These are phyloP conservation scores for Xestia sexstrigata DNA, from an alignment of 2,888 invertebrate species.

Conservation along the genomic window DNA sequence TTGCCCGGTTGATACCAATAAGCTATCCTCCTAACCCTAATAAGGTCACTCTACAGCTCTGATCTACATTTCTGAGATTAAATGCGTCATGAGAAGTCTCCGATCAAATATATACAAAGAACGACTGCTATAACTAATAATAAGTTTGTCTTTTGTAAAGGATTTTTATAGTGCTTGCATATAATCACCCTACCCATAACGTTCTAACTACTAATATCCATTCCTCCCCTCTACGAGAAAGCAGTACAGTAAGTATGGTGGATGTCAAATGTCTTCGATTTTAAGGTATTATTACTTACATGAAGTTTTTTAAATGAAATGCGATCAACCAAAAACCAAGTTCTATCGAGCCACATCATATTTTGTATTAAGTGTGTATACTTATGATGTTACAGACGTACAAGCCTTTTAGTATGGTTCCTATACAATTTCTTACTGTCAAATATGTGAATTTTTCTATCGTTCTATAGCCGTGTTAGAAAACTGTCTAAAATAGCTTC, in stretches of 20 bases:
- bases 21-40: not conserved
- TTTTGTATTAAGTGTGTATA: conserved; percentile 48
- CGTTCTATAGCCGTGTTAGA: conserved; percentile 45
- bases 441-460: conserved; percentile 56
- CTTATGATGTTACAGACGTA: conserved; percentile 53
- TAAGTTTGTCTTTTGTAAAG: not conserved
- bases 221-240: not conserved
- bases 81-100: not conserved
- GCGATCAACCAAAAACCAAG: conserved; percentile 20
- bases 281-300: not conserved
- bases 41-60: not conserved
- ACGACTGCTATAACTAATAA: not conserved
- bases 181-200: not conserved
- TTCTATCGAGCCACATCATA: conserved; percentile 60
- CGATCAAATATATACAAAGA: not conserved
- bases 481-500: conserved; percentile 13
- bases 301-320: conserved; percentile 18
- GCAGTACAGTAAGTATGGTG: not conserved
- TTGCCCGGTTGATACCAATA: not conserved
- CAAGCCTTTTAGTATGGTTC: conserved; percentile 72
- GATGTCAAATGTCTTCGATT: not conserved
- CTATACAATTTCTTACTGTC: conserved; percentile 68
- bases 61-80: not conserved
- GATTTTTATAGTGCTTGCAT: conserved; percentile 5
- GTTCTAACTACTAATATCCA: not conserved